phyloP scores from a whole-genome alignment of 2,888 invertebrate species.

The Timandra comae region DNA sequence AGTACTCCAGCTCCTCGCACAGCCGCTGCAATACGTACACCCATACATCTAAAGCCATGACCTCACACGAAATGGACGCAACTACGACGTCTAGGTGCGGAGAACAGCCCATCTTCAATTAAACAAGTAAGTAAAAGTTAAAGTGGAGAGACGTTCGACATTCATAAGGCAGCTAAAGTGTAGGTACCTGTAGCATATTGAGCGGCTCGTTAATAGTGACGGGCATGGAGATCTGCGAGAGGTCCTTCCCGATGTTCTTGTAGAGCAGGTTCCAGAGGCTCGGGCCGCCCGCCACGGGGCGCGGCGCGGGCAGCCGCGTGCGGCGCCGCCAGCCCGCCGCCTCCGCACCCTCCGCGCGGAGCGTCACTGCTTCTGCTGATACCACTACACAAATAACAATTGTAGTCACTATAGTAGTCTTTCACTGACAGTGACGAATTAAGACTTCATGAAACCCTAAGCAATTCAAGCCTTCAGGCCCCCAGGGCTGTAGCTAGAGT shows the following conservation, averaged over 20 bases:
- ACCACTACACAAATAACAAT: conserved; percentile 30
- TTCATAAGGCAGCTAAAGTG: no score
- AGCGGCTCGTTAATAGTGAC: conserved; percentile 90
- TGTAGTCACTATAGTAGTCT: neutral
- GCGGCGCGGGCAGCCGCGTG: conserved; percentile 81
- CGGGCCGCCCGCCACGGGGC: conserved; percentile 85
- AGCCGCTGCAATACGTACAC: conserved; percentile 73
- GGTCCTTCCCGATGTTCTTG: conserved; percentile 90
- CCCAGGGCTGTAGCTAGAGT: no score
- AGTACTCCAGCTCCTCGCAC: conserved; percentile 90
- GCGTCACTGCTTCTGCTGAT: conserved; percentile 43
- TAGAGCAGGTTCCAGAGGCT: conserved; percentile 87
- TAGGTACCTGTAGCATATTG: conserved; percentile 87
- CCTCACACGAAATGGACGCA: no score
- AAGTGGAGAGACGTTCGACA: no score
- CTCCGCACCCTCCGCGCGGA: conserved; percentile 30
- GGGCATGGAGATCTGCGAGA: conserved; percentile 91
- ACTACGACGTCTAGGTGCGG: no score
- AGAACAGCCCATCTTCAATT: no score
- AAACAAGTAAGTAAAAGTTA: no score
- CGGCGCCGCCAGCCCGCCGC: conserved; percentile 66
- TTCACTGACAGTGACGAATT: neutral
- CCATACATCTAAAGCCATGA: no score
- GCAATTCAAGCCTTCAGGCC: no score
- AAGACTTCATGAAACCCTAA: no score